Percentiles rank a stretch among this genome's conserved stretches.
Evolutionary conservation across 2,797 vertebrate species (phyloP).

Genomic region (Hoplostethus atlanticus): DNA sequence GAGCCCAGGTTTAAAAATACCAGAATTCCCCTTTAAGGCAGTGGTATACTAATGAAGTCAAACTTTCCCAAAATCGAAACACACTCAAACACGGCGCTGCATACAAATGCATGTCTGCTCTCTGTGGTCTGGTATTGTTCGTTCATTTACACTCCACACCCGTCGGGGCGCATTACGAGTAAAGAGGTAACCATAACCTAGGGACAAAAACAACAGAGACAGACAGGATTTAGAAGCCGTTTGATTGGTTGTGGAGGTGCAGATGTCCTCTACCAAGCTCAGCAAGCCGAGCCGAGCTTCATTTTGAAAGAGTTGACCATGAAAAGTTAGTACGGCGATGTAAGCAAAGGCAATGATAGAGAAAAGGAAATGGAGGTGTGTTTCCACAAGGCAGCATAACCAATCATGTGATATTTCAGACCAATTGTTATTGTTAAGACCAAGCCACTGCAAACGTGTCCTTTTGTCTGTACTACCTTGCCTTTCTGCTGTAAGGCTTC

Average conservation of each 20-base stretch:
- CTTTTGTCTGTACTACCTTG: background rate
- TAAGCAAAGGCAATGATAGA: too few relatives aligned
- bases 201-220: background rate
- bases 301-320: too few relatives aligned
- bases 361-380: too few relatives aligned
- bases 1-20: too few relatives aligned
- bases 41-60: slow-evolving; percentile 9
- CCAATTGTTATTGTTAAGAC: too few relatives aligned
- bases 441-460: background rate
- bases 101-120: slow-evolving; percentile 48
- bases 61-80: slow-evolving; percentile 42
- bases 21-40: too few relatives aligned
- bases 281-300: background rate
- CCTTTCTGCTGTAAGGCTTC: too few relatives aligned
- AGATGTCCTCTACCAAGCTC: background rate
- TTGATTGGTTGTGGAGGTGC: too few relatives aligned
- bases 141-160: slow-evolving; percentile 47
- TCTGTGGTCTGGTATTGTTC: slow-evolving; percentile 21
- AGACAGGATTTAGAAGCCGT: background rate
- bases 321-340: too few relatives aligned
- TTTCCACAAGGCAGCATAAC: too few relatives aligned
- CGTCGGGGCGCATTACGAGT: slow-evolving; percentile 19
- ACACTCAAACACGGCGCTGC: slow-evolving; percentile 17
- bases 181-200: slow-evolving; percentile 5
- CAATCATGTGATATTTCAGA: too few relatives aligned